These are phyloP conservation scores for Macroteleia sp. DNA, from an alignment of 2,888 invertebrate genomes.

Conservation along the genomic window DNA sequence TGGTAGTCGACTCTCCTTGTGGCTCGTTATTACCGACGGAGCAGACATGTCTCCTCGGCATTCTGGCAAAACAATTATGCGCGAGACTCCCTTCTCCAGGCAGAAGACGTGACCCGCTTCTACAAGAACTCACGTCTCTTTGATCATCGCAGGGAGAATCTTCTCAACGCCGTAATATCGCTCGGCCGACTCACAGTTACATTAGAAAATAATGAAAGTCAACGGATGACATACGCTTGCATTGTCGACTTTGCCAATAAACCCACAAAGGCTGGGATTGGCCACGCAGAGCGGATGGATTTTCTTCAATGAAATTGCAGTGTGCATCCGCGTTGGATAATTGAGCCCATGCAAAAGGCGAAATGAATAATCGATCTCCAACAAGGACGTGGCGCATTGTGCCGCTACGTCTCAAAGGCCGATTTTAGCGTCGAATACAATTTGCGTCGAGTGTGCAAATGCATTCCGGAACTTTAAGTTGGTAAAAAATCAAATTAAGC, in stretches of 20 bases:
- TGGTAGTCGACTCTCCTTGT: slow-evolving; percentile 28
- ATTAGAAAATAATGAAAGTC: slow-evolving; percentile 66
- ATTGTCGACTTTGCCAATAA: slow-evolving; percentile 57
- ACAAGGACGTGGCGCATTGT: slow-evolving; percentile 14
- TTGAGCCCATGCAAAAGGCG: slow-evolving; percentile 46
- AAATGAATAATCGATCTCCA: slow-evolving; percentile 47
- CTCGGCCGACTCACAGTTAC: slow-evolving; percentile 49
- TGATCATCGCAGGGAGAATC: slow-evolving; percentile 57
- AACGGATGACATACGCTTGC: slow-evolving; percentile 55
- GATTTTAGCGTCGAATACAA: slow-evolving; percentile 12
- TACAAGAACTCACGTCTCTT: slow-evolving; percentile 63
- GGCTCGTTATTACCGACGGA: slow-evolving; percentile 62
- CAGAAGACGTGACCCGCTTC: slow-evolving; percentile 68
- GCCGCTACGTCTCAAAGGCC: slow-evolving; percentile 16
- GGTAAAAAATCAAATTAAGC: slow-evolving; percentile 5
- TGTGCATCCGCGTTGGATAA: slow-evolving; percentile 38
- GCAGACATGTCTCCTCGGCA: slow-evolving; percentile 57
- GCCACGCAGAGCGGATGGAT: slow-evolving; percentile 26
- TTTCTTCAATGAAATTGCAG: slow-evolving; percentile 51
- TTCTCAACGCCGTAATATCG: slow-evolving; percentile 50
- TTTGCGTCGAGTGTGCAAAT: slow-evolving; percentile 11
- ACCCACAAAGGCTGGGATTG: slow-evolving; percentile 40
- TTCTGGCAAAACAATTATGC: slow-evolving; percentile 68
- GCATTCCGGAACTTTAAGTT: not conserved
- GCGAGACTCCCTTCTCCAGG: too few species aligned